Evolutionary conservation across 2,888 invertebrate species (phyloP).

Genomic region (Ectropis crepuscularia): DNA sequence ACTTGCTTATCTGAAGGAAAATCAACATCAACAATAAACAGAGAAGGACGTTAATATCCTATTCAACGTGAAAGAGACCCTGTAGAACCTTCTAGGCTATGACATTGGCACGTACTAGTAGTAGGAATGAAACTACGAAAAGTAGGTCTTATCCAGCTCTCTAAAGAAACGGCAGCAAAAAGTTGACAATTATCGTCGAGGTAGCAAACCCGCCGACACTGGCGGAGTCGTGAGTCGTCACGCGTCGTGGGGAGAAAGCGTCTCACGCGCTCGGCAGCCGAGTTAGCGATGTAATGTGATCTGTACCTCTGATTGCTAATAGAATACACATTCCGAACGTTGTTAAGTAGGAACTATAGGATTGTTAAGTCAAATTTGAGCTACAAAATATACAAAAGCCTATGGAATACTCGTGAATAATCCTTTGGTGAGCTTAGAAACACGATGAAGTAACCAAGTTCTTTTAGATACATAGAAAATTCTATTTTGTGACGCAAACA

Average conservation of each 20-base stretch:
- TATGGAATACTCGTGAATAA: no score
- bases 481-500: no score
- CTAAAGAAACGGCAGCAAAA: slow-evolving; percentile 23
- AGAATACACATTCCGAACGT: slow-evolving; percentile 3
- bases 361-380: background rate
- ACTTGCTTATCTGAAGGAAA: no score
- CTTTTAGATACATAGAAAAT: no score
- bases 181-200: slow-evolving; percentile 33
- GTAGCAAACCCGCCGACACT: slow-evolving; percentile 31
- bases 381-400: background rate
- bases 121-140: background rate
- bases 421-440: no score
- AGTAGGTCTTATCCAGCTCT: slow-evolving; percentile 16
- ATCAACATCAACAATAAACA: no score
- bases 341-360: background rate
- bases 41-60: no score
- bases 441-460: no score
- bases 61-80: no score
- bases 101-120: no score
- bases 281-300: slow-evolving; percentile 25
- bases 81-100: no score
- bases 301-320: slow-evolving; percentile 12
- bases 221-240: slow-evolving; percentile 1
- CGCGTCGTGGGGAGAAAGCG: slow-evolving; percentile 33
- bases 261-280: slow-evolving; percentile 28